A percentile compares a stretch with the other conserved stretches of the same genome.
These are phyloP conservation scores for Corythornis vintsioides DNA, from an alignment of 2,113 vertebrate species.

Conservation along the genomic window DNA sequence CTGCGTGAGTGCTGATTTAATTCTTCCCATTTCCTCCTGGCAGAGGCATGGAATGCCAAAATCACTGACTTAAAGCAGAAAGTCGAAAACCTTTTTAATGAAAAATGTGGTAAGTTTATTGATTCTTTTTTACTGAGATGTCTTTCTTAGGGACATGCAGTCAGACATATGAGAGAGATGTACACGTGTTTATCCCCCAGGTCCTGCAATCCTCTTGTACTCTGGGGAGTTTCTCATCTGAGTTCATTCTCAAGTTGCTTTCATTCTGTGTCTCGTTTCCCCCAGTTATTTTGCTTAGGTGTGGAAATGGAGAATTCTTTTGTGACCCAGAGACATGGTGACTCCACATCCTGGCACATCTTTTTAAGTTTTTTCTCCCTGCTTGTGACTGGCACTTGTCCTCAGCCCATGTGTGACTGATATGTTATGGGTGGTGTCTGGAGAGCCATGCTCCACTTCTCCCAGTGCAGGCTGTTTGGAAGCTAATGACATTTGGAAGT, in stretches of 20 bases:
- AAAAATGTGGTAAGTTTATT: conserved; percentile 80
- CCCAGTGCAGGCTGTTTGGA: background rate
- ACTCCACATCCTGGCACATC: background rate
- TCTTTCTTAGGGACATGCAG: background rate
- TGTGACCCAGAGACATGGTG: background rate
- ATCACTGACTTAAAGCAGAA: conserved; percentile 80
- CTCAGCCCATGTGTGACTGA: background rate
- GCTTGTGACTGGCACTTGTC: background rate
- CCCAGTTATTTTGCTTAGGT: background rate
- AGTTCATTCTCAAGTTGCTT: background rate
- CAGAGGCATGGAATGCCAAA: conserved; percentile 83
- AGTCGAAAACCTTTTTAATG: conserved; percentile 81
- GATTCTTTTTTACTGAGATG: background rate
- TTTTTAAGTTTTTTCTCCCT: background rate
- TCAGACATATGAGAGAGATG: background rate
- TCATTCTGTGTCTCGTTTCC: background rate
- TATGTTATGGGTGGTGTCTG: fast-evolving
- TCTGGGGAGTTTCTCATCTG: background rate
- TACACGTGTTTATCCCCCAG: background rate
- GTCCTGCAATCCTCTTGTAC: background rate
- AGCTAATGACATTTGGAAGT: background rate
- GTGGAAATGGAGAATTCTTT: conserved; percentile 10
- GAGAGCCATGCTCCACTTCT: background rate
- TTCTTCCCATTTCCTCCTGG: background rate
- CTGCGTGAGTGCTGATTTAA: background rate